These are phyloP conservation scores for Drosophila neonasuta DNA, from an alignment of 2,888 invertebrate species.

Conservation along the genomic window DNA sequence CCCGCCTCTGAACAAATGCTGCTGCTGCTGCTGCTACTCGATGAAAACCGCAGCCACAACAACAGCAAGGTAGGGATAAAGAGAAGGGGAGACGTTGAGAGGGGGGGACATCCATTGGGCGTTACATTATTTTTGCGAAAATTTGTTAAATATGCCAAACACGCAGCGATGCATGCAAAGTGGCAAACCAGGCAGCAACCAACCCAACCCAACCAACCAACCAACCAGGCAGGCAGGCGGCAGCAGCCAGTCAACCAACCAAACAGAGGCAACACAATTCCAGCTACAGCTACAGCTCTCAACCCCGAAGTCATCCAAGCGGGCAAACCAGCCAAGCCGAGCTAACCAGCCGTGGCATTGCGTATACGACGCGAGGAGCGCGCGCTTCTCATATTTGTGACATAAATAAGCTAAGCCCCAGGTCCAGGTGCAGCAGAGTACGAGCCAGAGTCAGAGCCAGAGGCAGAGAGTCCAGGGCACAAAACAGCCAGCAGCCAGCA, in stretches of 20 bases:
- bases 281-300: neutral
- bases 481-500: too few relatives aligned
- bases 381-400: slow-evolving; percentile 74
- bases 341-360: slow-evolving; percentile 72
- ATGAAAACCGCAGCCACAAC: slow-evolving; percentile 62
- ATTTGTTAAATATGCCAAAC: slow-evolving; percentile 78
- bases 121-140: slow-evolving; percentile 74
- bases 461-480: slow-evolving; percentile 9
- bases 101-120: slow-evolving; percentile 30
- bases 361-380: slow-evolving; percentile 54
- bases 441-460: neutral
- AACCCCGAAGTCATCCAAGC: slow-evolving; percentile 40
- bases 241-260: slow-evolving; percentile 17
- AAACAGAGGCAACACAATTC: slow-evolving; percentile 12
- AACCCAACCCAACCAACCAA: slow-evolving; percentile 21
- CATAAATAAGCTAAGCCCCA: slow-evolving; percentile 71
- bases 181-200: slow-evolving; percentile 42
- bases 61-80: slow-evolving; percentile 18
- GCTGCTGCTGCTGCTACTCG: neutral
- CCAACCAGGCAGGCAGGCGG: neutral
- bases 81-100: neutral
- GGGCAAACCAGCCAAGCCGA: slow-evolving; percentile 45
- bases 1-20: neutral
- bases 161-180: slow-evolving; percentile 78
- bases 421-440: slow-evolving; percentile 7